Conservation (phyloP, 2,113 vertebrate species). For the Thomomys bottae region DNA sequence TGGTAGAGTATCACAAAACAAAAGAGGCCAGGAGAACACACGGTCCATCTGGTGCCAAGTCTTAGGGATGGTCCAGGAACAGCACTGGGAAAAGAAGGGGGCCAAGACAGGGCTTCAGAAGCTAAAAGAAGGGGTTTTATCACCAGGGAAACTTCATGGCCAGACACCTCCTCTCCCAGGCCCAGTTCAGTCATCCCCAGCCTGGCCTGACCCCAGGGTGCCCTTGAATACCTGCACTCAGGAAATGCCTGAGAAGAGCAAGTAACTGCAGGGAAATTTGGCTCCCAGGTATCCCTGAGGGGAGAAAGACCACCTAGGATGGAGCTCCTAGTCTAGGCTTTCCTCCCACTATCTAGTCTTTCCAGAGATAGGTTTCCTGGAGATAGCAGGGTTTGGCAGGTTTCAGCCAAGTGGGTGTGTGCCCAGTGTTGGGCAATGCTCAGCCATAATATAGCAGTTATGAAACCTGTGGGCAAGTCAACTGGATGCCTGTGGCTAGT, state of each 20-base stretch:
- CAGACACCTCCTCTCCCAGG: neutral
- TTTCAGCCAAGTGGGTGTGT: neutral
- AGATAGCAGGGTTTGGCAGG: fast-evolving
- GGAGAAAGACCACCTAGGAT: neutral
- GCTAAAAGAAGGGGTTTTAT: neutral
- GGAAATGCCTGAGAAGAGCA: neutral
- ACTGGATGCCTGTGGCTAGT: neutral
- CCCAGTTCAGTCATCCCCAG: neutral
- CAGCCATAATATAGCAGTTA: neutral
- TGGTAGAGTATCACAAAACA: neutral
- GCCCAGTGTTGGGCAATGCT: neutral
- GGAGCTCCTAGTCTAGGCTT: neutral
- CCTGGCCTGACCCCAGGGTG: neutral
- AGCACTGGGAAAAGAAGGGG: fast-evolving
- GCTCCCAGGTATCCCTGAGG: fast-evolving
- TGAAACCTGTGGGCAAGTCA: neutral
- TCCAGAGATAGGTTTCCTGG: neutral
- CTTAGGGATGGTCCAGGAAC: neutral
- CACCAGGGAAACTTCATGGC: no score
- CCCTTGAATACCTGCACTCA: neutral
- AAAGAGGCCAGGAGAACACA: neutral
- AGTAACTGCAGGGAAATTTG: fast-evolving
- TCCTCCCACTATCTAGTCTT: no score
- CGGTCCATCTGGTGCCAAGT: fast-evolving
- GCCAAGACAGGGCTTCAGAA: fast-evolving